Evolutionary conservation across 1,140 invertebrate genomes (phyloP), one percentile per base, ranked within the genome.

Genomic region (Notospermus geniculatus): DNA sequence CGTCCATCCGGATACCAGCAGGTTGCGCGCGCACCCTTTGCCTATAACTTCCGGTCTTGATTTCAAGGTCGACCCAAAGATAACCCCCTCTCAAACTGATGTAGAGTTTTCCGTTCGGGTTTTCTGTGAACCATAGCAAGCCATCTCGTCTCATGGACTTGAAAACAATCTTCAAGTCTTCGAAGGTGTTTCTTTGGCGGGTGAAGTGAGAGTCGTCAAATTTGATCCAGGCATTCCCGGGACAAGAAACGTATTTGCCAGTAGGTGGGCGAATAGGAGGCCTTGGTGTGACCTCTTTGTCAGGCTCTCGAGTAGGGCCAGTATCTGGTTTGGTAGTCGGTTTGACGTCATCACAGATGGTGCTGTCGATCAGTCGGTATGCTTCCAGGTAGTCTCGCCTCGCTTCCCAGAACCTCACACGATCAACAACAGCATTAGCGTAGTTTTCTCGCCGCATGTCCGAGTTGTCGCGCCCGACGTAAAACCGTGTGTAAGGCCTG

Each of bases 381-480:
- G 46, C 52, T 22, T 58, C 58, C 19, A 78, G 52, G 43, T 69
- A 69, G 25, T 69, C 68, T 29, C 70, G 64, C 39, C 64, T 70
- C 11, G 71, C 69, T 43, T 78, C 72, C 71, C 71, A 79, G 11
- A 77, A 62, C 52, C 77, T 67, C 15, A 80, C 39, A 43, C 70
- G 65, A 55, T 79, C 76, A 22, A 79, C 56, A 1, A 64, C 45
- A 4, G 72, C 70, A 57, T 79, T 70, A 0, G 71, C 71, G 59
- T 78, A 77, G 7, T 53, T 25, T 41, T 60, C 70, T 27, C 56
- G 53, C 2, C 55, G 22, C 67, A 70, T 74, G 17, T 70, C 57
- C 1, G 67, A 65, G 25, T 72, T 60, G 11, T 74, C 65, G 13
- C 73, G 61, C 17, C 76, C 76, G 30, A 78, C 59, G 61, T 67